A percentile compares a stretch with the other conserved stretches of the same genome.
Conservation (phyloP, 2,888 invertebrate genomes). For the Capitulum mitella region DNA sequence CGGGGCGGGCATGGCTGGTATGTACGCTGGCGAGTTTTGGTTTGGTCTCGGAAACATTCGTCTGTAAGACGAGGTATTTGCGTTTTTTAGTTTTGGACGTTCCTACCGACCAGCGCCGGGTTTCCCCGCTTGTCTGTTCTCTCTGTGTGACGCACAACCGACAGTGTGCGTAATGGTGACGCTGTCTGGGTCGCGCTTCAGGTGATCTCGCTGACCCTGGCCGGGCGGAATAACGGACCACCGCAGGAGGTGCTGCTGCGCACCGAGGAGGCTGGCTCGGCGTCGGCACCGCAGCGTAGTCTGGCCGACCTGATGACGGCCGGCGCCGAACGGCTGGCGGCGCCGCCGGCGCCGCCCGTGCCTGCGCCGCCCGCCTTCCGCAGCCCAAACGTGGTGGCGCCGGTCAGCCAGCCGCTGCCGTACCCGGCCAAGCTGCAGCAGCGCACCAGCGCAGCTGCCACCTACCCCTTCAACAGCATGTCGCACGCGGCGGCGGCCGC, state of each 20-base stretch:
- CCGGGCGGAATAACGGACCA: constrained; percentile 55
- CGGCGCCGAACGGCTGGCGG: constrained; percentile 23
- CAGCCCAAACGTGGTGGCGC: constrained; percentile 77
- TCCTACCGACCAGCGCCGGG: neutral
- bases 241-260: constrained; percentile 60
- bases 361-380: constrained; percentile 41
- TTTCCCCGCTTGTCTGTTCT: neutral
- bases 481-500: constrained; percentile 68
- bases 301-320: constrained; percentile 42
- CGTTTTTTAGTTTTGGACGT: neutral
- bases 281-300: constrained; percentile 39
- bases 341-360: constrained; percentile 31
- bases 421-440: constrained; percentile 47
- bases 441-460: constrained; percentile 48
- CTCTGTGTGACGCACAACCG: neutral
- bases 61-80: neutral
- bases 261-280: constrained; percentile 45
- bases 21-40: neutral
- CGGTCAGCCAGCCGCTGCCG: constrained; percentile 61
- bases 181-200: constrained; percentile 40
- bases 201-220: constrained; percentile 57
- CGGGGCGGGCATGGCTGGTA: neutral
- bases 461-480: constrained; percentile 86
- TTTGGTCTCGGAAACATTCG: no score
- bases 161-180: no score